Conservation (phyloP, 2,888 invertebrate species). For the Cremastobaeus sp. region DNA sequence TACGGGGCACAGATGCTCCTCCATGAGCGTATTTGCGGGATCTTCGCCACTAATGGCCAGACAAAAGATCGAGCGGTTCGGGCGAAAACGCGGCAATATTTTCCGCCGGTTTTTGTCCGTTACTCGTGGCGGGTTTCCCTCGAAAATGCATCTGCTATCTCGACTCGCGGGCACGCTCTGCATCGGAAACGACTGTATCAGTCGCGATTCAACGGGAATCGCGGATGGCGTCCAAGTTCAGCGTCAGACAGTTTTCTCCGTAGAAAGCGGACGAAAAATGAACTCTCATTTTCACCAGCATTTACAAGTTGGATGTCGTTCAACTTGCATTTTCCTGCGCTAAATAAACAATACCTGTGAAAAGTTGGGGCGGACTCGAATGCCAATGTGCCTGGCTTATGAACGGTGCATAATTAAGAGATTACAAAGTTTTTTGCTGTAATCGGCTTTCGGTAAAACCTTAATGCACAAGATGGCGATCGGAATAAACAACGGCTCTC, state of each 20-base stretch:
- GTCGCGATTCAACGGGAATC: no score
- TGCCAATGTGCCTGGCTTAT: conserved; percentile 1
- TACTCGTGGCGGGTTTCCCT: no score
- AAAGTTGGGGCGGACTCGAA: conserved; percentile 15
- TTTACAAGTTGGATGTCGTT: conserved; percentile 18
- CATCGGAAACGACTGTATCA: no score
- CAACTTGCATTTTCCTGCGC: conserved; percentile 14
- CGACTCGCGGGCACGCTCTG: no score
- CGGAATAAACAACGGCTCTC: no score
- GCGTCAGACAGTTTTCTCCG: conserved; percentile 28
- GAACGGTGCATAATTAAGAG: neutral
- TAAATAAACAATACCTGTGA: conserved; percentile 25
- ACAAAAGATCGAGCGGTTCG: conserved; percentile 19
- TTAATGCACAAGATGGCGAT: no score
- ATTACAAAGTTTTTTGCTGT: no score
- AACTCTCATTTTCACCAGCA: conserved; percentile 11
- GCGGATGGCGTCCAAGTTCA: no score
- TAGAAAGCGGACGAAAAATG: conserved; percentile 25
- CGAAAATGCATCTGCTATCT: no score
- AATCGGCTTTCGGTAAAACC: no score
- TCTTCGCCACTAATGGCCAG: conserved; percentile 23
- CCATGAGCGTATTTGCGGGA: conserved; percentile 29
- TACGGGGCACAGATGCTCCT: conserved; percentile 38
- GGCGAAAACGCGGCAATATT: no score
- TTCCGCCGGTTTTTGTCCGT: no score